Base-by-base conservation (phyloP, 2,113 vertebrate species). In the Cebidichthys violaceus region DNA sequence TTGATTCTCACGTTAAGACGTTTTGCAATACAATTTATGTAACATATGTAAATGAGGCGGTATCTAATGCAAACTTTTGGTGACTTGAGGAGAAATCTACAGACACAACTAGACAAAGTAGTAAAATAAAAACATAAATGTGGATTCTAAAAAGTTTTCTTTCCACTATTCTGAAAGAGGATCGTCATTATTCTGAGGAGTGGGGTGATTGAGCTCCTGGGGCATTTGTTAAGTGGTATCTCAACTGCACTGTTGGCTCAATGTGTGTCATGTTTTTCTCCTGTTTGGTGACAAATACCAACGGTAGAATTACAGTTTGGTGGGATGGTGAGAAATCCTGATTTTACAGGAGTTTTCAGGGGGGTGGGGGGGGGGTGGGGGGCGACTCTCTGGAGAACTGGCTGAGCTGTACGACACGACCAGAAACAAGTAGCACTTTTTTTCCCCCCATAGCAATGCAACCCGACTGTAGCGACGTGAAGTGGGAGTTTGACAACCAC, bases 241-340 rank as follows among this genome's bases (percentile, higher is more conserved):
- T 45, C 52, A 43, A 17, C 72, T 22, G 31, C 62, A 15, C 20
- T n/a, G 55, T 2, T 72, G n/a, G 22, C 41, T 54, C 47, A 35
- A 31, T 10, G 37, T 33, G n/a, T 62, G 33, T 66, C 17, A 0
- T 69, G 57, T 65, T 24, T 72, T 35, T 37, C 15, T 22, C 37
- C 37, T 75, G 45, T 27, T 15, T 3, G 33, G 17, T 43, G 64
- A 68, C 10, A 81, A 86, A 65, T 13, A 52, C 15, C 13, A 68
- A 39, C 31, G 15, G 17, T 1, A 59, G 33, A 6, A 31, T 68
- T 54, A 24, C 22, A 54, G 24, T 41, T 65, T 39, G 43, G 45
- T 37, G 54, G 66, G 27, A 55, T 47, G 41, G 13, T 10, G 22
- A 61, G 47, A 41, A 77, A 69, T 75, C 13, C 15, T 4, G 55